phyloP scores from a whole-genome alignment of 2,888 invertebrate species.

The Drosophila engyochracea region DNA sequence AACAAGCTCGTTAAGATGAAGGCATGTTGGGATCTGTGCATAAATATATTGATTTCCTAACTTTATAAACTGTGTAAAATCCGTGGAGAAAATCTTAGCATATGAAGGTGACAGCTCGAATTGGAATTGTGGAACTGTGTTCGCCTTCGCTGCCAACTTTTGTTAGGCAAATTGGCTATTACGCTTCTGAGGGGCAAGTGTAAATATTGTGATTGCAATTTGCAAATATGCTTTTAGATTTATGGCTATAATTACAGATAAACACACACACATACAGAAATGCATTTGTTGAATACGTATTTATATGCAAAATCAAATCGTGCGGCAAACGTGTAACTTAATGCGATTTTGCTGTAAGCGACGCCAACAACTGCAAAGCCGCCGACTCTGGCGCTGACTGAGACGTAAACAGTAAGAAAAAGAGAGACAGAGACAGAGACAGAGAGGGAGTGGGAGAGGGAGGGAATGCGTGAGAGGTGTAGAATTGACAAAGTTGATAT shows the following conservation, averaged over 20 bases:
- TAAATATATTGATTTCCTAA: conserved; percentile 8
- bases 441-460: not conserved
- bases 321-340: conserved; percentile 66
- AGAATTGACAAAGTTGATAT: conserved; percentile 46
- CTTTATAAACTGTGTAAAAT: not conserved
- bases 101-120: not conserved
- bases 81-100: not conserved
- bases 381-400: conserved; percentile 27
- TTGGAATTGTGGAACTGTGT: conserved; percentile 31
- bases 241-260: conserved; percentile 76
- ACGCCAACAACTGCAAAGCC: conserved; percentile 48
- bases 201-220: conserved; percentile 81
- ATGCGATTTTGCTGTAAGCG: conserved; percentile 65
- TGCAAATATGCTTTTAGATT: conserved; percentile 72
- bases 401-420: not conserved
- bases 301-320: conserved; percentile 57
- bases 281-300: conserved; percentile 19
- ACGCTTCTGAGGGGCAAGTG: conserved; percentile 55
- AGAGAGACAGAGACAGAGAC: no score
- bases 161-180: conserved; percentile 47
- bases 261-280: not conserved
- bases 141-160: conserved; percentile 33
- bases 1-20: conserved; percentile 65
- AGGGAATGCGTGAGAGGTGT: not conserved
- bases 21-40: conserved; percentile 11